A percentile compares a stretch with the other conserved stretches of the same genome.
These are phyloP conservation scores for Chaenocephalus aceratus DNA, from an alignment of 2,113 vertebrate species.

Conservation along the genomic window DNA sequence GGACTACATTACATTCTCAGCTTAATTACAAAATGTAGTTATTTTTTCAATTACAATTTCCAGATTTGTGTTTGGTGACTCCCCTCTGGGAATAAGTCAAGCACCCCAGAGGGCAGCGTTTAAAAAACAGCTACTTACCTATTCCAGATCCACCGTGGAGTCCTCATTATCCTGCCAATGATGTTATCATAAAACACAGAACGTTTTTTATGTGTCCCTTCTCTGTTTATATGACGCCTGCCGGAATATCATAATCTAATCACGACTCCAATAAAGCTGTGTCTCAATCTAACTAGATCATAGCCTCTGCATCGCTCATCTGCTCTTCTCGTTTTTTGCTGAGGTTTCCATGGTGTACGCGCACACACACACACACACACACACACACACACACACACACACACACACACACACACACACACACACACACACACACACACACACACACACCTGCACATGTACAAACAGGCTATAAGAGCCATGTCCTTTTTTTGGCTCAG, in stretches of 20 bases:
- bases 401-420: conserved; percentile 3
- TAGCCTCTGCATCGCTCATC: conserved; percentile 23
- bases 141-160: neutral
- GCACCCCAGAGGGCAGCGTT: conserved; percentile 16
- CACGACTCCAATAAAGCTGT: conserved; percentile 45
- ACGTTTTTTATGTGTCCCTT: conserved; percentile 39
- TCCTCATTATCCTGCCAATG: conserved; percentile 39
- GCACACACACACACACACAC: neutral
- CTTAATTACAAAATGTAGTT: conserved; percentile 19
- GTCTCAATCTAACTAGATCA: conserved; percentile 62
- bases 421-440: neutral
- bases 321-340: conserved; percentile 21
- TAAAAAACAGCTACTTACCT: conserved; percentile 10
- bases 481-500: conserved; percentile 35
- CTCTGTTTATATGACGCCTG: conserved; percentile 37
- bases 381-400: conserved; percentile 15
- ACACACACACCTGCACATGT: neutral
- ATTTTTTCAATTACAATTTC: conserved; percentile 8
- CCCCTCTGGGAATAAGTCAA: neutral
- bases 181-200: conserved; percentile 52
- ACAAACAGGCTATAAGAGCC: conserved; percentile 8
- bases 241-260: conserved; percentile 65
- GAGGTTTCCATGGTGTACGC: conserved; percentile 31
- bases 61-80: neutral
- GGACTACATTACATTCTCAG: neutral